Conservation (phyloP, 2,888 invertebrate genomes). For the Nipponacmea schrenckii region DNA sequence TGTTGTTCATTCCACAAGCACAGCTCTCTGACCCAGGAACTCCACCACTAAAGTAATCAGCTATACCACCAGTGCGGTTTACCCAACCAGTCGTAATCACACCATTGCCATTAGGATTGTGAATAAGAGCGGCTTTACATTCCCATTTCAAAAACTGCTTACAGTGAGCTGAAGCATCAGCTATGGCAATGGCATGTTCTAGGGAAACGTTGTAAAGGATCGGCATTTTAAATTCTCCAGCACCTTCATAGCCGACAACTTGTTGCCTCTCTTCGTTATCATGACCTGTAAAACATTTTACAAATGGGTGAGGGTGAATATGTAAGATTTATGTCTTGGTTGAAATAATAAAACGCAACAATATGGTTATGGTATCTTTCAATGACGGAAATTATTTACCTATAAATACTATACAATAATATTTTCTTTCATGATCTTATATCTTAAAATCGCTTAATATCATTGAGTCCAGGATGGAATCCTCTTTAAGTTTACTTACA, state of each 20-base stretch:
- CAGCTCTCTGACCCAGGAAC: slow-evolving; percentile 52
- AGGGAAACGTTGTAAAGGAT: slow-evolving; percentile 43
- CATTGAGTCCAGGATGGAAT: too few species aligned
- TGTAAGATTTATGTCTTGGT: too few species aligned
- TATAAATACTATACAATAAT: too few species aligned
- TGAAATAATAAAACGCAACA: too few species aligned
- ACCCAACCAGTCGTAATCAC: slow-evolving; percentile 51
- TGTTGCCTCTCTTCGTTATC: slow-evolving; percentile 40
- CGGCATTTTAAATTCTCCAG: slow-evolving; percentile 45
- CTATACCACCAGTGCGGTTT: slow-evolving; percentile 44
- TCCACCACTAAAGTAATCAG: slow-evolving; percentile 58
- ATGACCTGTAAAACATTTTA: slow-evolving; percentile 44
- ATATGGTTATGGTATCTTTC: too few species aligned
- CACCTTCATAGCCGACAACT: slow-evolving; percentile 57
- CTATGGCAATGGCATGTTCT: slow-evolving; percentile 44
- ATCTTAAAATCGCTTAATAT: too few species aligned
- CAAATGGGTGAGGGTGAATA: too few species aligned
- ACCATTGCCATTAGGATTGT: slow-evolving; percentile 46
- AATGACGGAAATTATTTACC: too few species aligned
- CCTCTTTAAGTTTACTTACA: too few species aligned
- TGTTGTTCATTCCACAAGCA: slow-evolving; percentile 54
- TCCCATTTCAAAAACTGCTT: slow-evolving; percentile 60
- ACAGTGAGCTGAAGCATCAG: slow-evolving; percentile 56
- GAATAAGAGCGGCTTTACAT: slow-evolving; percentile 57
- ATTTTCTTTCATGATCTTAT: too few species aligned